phyloP scores from a whole-genome alignment of 1,140 invertebrate species.

The Pachypsylla venusta region DNA sequence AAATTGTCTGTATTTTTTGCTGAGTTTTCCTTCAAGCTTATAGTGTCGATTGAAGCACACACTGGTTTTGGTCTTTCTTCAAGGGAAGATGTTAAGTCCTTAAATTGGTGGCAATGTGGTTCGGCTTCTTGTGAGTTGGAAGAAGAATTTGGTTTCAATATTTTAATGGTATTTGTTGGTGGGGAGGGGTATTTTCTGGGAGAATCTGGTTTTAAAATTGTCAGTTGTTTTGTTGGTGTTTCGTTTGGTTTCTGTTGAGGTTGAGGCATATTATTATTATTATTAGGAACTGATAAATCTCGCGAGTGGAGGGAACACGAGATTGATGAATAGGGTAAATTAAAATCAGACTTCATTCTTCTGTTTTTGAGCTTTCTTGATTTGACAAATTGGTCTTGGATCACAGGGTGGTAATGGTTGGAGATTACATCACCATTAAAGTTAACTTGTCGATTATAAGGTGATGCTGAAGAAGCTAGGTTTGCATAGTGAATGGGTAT shows the following conservation, averaged over 20 bases:
- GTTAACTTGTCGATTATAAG: too few relatives aligned
- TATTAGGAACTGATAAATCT: slow-evolving; percentile 1
- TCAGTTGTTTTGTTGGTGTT: neutral
- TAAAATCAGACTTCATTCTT: neutral
- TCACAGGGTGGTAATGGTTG: too few relatives aligned
- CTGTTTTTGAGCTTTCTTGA: neutral
- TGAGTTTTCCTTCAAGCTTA: neutral
- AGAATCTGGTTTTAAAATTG: neutral
- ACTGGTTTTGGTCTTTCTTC: neutral
- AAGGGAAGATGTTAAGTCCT: neutral
- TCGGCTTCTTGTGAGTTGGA: neutral
- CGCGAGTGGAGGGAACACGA: slow-evolving; percentile 3
- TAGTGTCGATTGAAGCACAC: neutral
- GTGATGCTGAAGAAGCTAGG: neutral
- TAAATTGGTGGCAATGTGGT: neutral
- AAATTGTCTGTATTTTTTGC: too few relatives aligned
- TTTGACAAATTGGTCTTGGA: neutral
- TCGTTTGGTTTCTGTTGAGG: neutral
- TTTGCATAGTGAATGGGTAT: neutral
- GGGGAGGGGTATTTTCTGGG: slow-evolving; percentile 1
- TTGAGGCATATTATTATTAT: too few relatives aligned
- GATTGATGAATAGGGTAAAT: neutral
- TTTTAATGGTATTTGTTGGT: neutral
- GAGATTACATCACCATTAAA: too few relatives aligned
- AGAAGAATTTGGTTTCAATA: neutral